Percentiles rank a stretch among this genome's conserved stretches.
phyloP scores from a whole-genome alignment of 2,797 vertebrate species.

The Holocentrus rufus region DNA sequence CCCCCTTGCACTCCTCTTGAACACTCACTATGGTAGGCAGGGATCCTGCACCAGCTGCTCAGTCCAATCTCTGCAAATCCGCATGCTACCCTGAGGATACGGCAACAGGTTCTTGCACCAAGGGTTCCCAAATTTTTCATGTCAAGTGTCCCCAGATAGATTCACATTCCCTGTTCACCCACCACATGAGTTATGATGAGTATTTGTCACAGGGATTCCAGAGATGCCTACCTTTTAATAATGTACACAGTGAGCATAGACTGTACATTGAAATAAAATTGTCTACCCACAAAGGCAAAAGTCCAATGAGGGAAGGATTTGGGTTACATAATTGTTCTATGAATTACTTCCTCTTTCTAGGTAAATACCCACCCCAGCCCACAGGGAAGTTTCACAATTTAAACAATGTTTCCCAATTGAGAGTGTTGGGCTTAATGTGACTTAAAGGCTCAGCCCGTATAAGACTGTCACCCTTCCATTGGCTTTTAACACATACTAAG shows the following conservation, averaged over 20 bases:
- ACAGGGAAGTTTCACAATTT: conserved; percentile 55
- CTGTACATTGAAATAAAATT: conserved; percentile 6
- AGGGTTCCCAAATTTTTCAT: conserved; percentile 8
- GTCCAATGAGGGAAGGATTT: conserved; percentile 5
- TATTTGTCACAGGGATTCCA: conserved; percentile 20
- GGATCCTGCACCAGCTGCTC: conserved; percentile 67
- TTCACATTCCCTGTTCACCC: no score
- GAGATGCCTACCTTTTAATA: conserved; percentile 9
- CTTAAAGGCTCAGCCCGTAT: not conserved
- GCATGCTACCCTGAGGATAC: conserved; percentile 23
- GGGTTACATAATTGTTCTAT: conserved; percentile 47
- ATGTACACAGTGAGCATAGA: not conserved
- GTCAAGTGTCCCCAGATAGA: not conserved
- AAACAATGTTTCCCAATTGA: not conserved
- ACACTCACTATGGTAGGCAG: conserved; percentile 34
- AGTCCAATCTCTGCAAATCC: conserved; percentile 54
- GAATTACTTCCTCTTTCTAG: conserved; percentile 75
- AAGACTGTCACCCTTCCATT: no score
- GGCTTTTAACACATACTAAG: no score
- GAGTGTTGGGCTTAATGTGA: not conserved
- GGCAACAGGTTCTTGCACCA: conserved; percentile 47
- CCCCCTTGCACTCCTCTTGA: conserved; percentile 35
- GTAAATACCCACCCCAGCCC: conserved; percentile 54
- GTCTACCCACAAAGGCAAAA: conserved; percentile 11
- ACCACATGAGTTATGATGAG: not conserved